Percentiles rank a stretch among this genome's conserved stretches.
Conservation (phyloP, 2,888 invertebrate genomes). For the Pristionchus maxplancki region DNA sequence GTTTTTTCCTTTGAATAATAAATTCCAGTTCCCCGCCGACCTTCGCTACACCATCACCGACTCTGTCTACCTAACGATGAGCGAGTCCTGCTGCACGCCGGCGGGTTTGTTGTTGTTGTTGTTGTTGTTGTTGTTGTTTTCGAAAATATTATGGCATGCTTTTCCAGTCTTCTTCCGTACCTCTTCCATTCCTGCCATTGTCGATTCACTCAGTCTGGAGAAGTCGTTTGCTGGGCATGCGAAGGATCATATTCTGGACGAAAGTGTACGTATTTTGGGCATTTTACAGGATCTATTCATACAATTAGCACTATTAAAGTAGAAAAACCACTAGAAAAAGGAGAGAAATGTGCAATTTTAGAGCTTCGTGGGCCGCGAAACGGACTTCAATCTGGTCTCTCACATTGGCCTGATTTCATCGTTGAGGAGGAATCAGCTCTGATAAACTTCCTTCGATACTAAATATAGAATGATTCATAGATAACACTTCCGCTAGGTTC, state of each 20-base stretch:
- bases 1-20: not conserved
- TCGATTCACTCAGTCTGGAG: not conserved
- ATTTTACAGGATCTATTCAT: too few species aligned
- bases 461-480: too few species aligned
- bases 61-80: conserved; percentile 44
- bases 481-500: too few species aligned
- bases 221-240: conserved; percentile 40
- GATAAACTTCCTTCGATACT: not conserved
- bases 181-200: conserved; percentile 24
- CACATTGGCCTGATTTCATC: conserved; percentile 46
- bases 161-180: conserved; percentile 45
- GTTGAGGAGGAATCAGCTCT: conserved; percentile 25
- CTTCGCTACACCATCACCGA: not conserved
- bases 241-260: conserved; percentile 50
- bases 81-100: conserved; percentile 48
- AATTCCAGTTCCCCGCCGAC: conserved; percentile 42
- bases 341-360: not conserved
- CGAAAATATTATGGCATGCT: too few species aligned
- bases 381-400: conserved; percentile 45
- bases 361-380: conserved; percentile 31
- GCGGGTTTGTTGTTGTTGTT: not conserved
- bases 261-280: conserved; percentile 49
- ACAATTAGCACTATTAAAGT: not conserved
- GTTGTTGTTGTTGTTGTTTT: not conserved
- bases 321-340: not conserved